phyloP scores from a whole-genome alignment of 1,140 invertebrate species.

The Conopomorpha cramerella region DNA sequence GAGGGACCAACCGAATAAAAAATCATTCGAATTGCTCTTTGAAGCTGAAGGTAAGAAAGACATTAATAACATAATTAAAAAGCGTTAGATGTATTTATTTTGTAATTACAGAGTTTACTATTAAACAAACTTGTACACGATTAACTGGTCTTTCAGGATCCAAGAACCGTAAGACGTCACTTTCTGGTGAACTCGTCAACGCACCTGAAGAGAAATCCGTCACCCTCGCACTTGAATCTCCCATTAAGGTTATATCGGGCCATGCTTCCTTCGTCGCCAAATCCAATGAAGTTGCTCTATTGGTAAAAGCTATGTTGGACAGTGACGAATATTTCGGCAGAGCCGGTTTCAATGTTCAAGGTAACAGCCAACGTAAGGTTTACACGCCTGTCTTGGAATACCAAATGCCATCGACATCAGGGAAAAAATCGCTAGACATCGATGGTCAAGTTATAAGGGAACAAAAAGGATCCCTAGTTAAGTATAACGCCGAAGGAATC shows the following conservation, averaged over 20 bases:
- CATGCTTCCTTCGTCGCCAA: slow-evolving; percentile 61
- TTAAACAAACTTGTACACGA: too few relatives aligned
- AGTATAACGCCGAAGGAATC: slow-evolving; percentile 65
- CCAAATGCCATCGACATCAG: slow-evolving; percentile 62
- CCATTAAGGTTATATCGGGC: slow-evolving; percentile 59
- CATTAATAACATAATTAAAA: slow-evolving; percentile 2
- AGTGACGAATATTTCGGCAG: slow-evolving; percentile 64
- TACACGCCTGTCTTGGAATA: slow-evolving; percentile 75
- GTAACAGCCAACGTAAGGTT: slow-evolving; percentile 48
- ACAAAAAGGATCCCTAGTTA: slow-evolving; percentile 20
- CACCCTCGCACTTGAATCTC: slow-evolving; percentile 62
- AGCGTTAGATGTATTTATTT: too few relatives aligned
- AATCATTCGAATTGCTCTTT: slow-evolving; percentile 64
- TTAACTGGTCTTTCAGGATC: slow-evolving; percentile 62
- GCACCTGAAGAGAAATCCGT: slow-evolving; percentile 56
- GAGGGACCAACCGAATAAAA: slow-evolving; percentile 19
- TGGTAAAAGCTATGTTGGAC: slow-evolving; percentile 63
- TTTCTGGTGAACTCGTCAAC: slow-evolving; percentile 52
- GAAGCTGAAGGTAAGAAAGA: slow-evolving; percentile 63
- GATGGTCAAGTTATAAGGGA: slow-evolving; percentile 36
- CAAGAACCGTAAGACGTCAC: slow-evolving; percentile 64
- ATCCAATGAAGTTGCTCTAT: slow-evolving; percentile 59
- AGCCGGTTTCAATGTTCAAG: slow-evolving; percentile 65
- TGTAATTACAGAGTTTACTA: too few relatives aligned
- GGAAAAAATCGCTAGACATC: slow-evolving; percentile 32